These are phyloP conservation scores for Polymixis lichenea DNA, from an alignment of 2,888 invertebrate species.

Conservation along the genomic window DNA sequence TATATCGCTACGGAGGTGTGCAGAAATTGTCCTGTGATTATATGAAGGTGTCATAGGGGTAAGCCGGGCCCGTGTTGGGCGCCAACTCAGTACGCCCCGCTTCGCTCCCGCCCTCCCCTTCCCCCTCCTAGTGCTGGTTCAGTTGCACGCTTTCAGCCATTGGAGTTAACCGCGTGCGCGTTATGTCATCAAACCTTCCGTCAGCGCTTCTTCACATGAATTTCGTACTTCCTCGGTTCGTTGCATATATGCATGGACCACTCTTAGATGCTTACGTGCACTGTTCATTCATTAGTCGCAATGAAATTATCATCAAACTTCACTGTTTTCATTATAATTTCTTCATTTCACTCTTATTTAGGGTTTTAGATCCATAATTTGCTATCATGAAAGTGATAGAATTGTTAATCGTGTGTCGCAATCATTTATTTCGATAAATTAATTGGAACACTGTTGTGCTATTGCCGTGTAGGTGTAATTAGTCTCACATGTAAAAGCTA, in stretches of 20 bases:
- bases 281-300: constrained; percentile 78
- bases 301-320: constrained; percentile 61
- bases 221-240: constrained; percentile 87
- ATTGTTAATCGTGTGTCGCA: constrained; percentile 61
- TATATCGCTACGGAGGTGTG: constrained; percentile 79
- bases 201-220: constrained; percentile 86
- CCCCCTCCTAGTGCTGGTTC: constrained; percentile 66
- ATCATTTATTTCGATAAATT: constrained; percentile 47
- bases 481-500: constrained; percentile 40
- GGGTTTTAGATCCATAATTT: constrained; percentile 59
- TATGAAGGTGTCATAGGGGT: constrained; percentile 78
- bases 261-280: constrained; percentile 88
- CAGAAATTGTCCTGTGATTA: constrained; percentile 86
- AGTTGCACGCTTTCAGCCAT: constrained; percentile 85
- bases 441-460: constrained; percentile 42
- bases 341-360: constrained; percentile 62
- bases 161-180: constrained; percentile 85
- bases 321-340: constrained; percentile 54
- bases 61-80: constrained; percentile 79
- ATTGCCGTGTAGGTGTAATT: constrained; percentile 53
- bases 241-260: constrained; percentile 89
- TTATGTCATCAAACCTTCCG: constrained; percentile 84
- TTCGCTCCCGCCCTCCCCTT: constrained; percentile 72
- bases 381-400: constrained; percentile 56
- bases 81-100: constrained; percentile 78